A percentile compares a stretch with the other conserved stretches of the same genome.
These are phyloP conservation scores for Montipora foliosa DNA, from an alignment of 64 coral and sea anemone genomes.

Conservation along the genomic window DNA sequence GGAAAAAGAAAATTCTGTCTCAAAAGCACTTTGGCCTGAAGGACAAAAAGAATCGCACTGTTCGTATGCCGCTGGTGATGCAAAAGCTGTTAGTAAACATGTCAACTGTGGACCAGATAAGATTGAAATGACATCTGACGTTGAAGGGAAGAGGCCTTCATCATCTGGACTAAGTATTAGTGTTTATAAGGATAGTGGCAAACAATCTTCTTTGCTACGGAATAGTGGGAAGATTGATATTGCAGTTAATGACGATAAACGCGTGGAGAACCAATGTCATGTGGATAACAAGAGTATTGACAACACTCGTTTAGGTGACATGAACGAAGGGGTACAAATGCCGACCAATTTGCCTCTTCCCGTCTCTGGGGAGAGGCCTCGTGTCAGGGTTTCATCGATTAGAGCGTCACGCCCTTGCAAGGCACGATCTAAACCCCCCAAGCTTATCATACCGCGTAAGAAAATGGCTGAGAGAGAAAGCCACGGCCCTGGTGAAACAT, in stretches of 20 bases:
- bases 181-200: too few species aligned
- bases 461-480: too few species aligned
- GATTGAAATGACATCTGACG: not conserved
- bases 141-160: not conserved
- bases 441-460: conserved; percentile 26
- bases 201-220: not conserved
- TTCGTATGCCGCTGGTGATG: too few species aligned
- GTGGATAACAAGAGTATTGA: not conserved
- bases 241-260: not conserved
- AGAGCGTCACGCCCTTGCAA: not conserved
- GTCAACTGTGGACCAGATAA: not conserved
- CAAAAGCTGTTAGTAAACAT: too few species aligned
- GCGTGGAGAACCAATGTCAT: not conserved
- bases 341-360: not conserved
- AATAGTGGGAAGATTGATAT: not conserved
- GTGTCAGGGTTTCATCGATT: too few species aligned
- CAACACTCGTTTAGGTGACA: not conserved
- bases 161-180: not conserved
- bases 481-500: not conserved
- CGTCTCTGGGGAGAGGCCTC: not conserved
- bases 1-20: not conserved
- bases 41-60: too few species aligned
- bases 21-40: not conserved
- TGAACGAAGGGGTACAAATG: not conserved
- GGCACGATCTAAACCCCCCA: not conserved